Percentiles rank a stretch among this genome's conserved stretches.
These are phyloP conservation scores for Tribolium madens DNA, from an alignment of 1,140 invertebrate genomes.

Conservation along the genomic window DNA sequence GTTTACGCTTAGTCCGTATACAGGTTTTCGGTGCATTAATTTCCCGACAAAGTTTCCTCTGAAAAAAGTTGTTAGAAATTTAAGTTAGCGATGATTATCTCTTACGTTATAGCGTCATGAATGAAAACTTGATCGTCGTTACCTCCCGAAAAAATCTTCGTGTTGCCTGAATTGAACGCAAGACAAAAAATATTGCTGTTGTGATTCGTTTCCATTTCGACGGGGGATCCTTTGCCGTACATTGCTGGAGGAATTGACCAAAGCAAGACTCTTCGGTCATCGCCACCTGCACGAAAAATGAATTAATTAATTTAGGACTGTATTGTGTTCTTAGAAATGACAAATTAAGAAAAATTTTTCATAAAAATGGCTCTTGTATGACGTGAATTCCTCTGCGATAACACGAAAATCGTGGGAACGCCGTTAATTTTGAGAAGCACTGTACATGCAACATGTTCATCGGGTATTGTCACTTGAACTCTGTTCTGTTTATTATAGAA, in stretches of 20 bases:
- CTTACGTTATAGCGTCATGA: slow-evolving; percentile 86
- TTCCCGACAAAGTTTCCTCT: slow-evolving; percentile 80
- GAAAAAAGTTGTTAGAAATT: slow-evolving; percentile 35
- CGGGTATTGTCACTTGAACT: slow-evolving; percentile 4
- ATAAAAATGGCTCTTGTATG: no score
- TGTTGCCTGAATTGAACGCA: slow-evolving; percentile 83
- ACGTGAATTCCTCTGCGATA: not conserved
- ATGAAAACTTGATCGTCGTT: slow-evolving; percentile 94
- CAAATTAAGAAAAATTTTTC: no score
- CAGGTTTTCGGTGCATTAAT: slow-evolving; percentile 87
- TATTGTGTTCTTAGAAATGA: no score
- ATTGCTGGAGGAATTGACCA: slow-evolving; percentile 89
- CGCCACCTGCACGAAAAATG: slow-evolving; percentile 77
- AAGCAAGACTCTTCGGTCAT: slow-evolving; percentile 89
- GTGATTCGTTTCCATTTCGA: slow-evolving; percentile 85
- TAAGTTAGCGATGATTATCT: slow-evolving; percentile 21
- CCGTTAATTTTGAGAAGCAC: not conserved
- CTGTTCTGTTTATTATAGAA: not conserved
- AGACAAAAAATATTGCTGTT: slow-evolving; percentile 95
- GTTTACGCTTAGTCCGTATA: slow-evolving; percentile 89
- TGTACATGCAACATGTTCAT: not conserved
- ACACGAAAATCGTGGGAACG: not conserved
- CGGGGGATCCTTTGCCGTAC: slow-evolving; percentile 73
- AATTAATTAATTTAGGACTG: no score
- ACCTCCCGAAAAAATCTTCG: slow-evolving; percentile 90